phyloP scores from a whole-genome alignment of 2,113 vertebrate species.

The Sciurus niger region DNA sequence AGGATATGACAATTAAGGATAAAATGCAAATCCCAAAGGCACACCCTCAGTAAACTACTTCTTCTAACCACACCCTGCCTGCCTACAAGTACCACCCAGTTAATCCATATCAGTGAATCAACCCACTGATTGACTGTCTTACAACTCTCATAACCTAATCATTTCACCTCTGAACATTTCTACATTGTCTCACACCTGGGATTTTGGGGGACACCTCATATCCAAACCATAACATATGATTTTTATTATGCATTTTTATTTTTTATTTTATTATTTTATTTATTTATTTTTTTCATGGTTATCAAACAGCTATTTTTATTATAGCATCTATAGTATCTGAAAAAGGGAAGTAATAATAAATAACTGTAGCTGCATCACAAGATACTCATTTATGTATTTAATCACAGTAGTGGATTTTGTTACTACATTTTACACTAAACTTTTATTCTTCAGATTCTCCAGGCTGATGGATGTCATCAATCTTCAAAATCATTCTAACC shows the following conservation, averaged over 20 bases:
- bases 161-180: too few relatives aligned
- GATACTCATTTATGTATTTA: slow-evolving; percentile 79
- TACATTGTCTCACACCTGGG: too few relatives aligned
- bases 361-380: slow-evolving; percentile 72
- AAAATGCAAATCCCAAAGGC: too few relatives aligned
- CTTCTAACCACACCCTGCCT: too few relatives aligned
- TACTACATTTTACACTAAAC: background rate
- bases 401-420: slow-evolving; percentile 59
- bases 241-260: background rate
- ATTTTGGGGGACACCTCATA: too few relatives aligned
- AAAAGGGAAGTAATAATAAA: slow-evolving; percentile 82
- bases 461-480: slow-evolving; percentile 96
- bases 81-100: too few relatives aligned
- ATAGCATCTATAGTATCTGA: slow-evolving; percentile 75
- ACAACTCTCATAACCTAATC: too few relatives aligned
- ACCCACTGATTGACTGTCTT: too few relatives aligned
- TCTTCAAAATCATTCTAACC: slow-evolving; percentile 99
- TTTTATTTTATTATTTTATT: too few relatives aligned
- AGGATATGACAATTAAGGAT: too few relatives aligned
- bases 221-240: background rate
- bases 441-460: slow-evolving; percentile 95
- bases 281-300: background rate
- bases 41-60: too few relatives aligned
- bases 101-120: too few relatives aligned
- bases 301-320: slow-evolving; percentile 78